Evolutionary conservation across 2,113 vertebrate species (phyloP).

Genomic region (Misgurnus mizolepis): DNA sequence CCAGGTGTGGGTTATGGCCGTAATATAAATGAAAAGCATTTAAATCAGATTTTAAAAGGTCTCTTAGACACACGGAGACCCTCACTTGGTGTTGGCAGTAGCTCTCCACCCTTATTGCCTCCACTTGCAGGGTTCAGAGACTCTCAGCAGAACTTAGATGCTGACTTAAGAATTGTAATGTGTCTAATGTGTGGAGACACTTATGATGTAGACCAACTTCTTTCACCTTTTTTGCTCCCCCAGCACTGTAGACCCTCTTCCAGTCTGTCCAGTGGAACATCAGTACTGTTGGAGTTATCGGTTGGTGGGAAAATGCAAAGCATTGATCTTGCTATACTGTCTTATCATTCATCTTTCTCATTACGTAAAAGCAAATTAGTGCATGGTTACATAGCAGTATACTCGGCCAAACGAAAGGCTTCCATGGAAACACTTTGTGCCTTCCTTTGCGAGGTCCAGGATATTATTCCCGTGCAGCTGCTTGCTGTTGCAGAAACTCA

Average conservation of each 20-base stretch:
- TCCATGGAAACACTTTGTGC: conserved; percentile 92
- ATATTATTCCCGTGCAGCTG: conserved; percentile 91
- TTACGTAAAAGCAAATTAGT: conserved; percentile 87
- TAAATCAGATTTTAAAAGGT: conserved; percentile 86
- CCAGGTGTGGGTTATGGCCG: conserved; percentile 87
- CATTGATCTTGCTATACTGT: conserved; percentile 86
- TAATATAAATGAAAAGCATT: conserved; percentile 89
- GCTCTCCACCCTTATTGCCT: conserved; percentile 71
- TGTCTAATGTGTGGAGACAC: conserved; percentile 96
- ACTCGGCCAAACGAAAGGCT: conserved; percentile 86
- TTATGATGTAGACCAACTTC: conserved; percentile 84
- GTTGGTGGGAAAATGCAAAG: conserved; percentile 83
- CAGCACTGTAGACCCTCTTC: conserved; percentile 80
- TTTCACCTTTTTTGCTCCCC: conserved; percentile 84
- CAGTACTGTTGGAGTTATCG: conserved; percentile 82
- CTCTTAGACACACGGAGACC: conserved; percentile 83
- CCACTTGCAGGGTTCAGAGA: conserved; percentile 80
- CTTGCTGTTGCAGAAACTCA: conserved; percentile 85
- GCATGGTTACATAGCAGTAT: conserved; percentile 92
- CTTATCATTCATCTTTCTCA: conserved; percentile 92
- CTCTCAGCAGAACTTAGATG: conserved; percentile 73
- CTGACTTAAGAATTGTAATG: conserved; percentile 87
- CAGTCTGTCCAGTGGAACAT: conserved; percentile 73
- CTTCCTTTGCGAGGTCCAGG: conserved; percentile 94
- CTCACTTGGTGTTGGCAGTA: conserved; percentile 70